A percentile compares a stretch with the other conserved stretches of the same genome.
Conservation (phyloP, 2,797 vertebrate genomes). For the Stomatorhinus walkeri region DNA sequence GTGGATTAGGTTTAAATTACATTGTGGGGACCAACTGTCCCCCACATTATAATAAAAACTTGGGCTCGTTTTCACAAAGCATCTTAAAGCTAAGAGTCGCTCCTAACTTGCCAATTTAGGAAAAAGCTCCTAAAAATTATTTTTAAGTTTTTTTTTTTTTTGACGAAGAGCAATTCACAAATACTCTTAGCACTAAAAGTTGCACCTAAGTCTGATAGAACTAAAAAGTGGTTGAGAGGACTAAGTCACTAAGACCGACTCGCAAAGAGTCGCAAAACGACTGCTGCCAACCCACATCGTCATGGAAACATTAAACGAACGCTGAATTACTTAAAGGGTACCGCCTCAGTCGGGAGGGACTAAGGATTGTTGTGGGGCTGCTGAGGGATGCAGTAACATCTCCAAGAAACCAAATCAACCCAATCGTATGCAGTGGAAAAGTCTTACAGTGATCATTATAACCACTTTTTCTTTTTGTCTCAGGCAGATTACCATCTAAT, state of each 20-base stretch:
- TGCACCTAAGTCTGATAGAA: neutral
- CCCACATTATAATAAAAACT: neutral
- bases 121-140: neutral
- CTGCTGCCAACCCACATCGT: neutral
- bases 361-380: neutral
- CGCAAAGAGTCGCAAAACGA: neutral
- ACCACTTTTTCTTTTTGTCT: neutral
- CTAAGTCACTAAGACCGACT: neutral
- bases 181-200: neutral
- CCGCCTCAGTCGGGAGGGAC: neutral
- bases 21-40: neutral
- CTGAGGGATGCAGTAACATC: neutral
- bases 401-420: neutral
- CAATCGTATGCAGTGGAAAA: neutral
- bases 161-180: neutral
- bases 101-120: neutral
- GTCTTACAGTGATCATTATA: neutral
- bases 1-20: neutral
- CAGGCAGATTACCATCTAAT: neutral
- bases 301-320: neutral
- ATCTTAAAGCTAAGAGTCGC: neutral
- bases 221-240: neutral
- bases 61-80: neutral
- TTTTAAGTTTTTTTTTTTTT: neutral
- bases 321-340: neutral